Evolutionary conservation across 1,140 invertebrate species (phyloP).

Genomic region (Chrysoperla carnea): DNA sequence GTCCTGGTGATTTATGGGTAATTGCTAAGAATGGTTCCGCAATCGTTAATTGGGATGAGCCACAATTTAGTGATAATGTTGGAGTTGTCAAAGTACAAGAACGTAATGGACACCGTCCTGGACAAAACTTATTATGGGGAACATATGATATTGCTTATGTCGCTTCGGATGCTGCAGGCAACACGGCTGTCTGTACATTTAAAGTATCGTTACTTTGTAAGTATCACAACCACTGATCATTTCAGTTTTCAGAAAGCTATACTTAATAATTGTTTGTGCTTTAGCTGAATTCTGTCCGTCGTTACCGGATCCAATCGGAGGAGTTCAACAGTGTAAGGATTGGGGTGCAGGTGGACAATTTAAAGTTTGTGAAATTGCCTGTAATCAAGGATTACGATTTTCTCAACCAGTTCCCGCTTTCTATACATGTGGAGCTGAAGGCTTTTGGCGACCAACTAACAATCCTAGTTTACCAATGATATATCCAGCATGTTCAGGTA

Average conservation of each 20-base stretch:
- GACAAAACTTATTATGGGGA: conserved; percentile 84
- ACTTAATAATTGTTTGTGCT: neutral
- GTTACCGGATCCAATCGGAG: conserved; percentile 72
- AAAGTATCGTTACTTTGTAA: conserved; percentile 81
- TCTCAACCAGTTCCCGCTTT: conserved; percentile 83
- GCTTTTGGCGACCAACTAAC: conserved; percentile 81
- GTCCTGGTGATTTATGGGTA: conserved; percentile 86
- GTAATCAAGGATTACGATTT: conserved; percentile 71
- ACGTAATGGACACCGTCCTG: conserved; percentile 71
- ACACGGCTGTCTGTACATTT: conserved; percentile 82
- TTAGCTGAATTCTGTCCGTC: conserved; percentile 79
- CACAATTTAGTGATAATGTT: conserved; percentile 77
- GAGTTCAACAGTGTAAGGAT: conserved; percentile 77
- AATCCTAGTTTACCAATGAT: conserved; percentile 61
- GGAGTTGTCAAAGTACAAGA: conserved; percentile 63
- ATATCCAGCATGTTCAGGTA: conserved; percentile 82
- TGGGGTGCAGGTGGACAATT: conserved; percentile 94
- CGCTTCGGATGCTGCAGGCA: conserved; percentile 78
- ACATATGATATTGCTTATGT: conserved; percentile 87
- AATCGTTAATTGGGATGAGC: conserved; percentile 87
- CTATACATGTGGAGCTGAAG: conserved; percentile 91
- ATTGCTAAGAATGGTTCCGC: conserved; percentile 83
- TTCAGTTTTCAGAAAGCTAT: conserved; percentile 1
- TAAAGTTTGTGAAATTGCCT: conserved; percentile 79
- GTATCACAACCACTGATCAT: conserved; percentile 16